These are phyloP conservation scores for Serripes groenlandicus DNA, from an alignment of 2,888 invertebrate genomes.

Conservation along the genomic window DNA sequence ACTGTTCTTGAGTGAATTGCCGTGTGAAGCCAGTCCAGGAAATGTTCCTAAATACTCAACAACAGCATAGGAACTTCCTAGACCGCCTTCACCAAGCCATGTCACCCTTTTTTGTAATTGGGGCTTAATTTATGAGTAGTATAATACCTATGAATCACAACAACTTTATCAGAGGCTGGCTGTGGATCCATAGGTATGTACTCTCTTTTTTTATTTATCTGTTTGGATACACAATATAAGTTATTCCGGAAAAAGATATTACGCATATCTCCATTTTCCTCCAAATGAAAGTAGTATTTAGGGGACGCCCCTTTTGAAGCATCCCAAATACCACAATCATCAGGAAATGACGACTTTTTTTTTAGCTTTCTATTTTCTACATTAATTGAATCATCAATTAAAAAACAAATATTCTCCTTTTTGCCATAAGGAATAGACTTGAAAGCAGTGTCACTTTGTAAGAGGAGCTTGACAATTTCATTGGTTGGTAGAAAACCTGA, in stretches of 20 bases:
- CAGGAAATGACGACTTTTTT: background rate
- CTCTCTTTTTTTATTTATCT: background rate
- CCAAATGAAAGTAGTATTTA: conserved; percentile 17
- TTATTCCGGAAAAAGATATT: background rate
- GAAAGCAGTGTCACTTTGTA: too few relatives aligned
- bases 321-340: conserved; percentile 38
- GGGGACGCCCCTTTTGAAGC: conserved; percentile 21
- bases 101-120: conserved; percentile 38
- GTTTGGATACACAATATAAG: background rate
- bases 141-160: conserved; percentile 24
- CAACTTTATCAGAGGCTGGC: conserved; percentile 10
- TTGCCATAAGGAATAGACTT: too few relatives aligned
- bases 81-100: too few relatives aligned
- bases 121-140: background rate
- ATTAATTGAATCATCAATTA: conserved; percentile 36
- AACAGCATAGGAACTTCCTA: too few relatives aligned
- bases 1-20: too few relatives aligned
- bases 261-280: background rate
- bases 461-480: too few relatives aligned
- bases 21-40: too few relatives aligned
- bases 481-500: too few relatives aligned
- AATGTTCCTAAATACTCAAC: too few relatives aligned
- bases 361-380: background rate
- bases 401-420: conserved; percentile 50
- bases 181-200: conserved; percentile 26